A percentile compares a stretch with the other conserved stretches of the same genome.
phyloP scores from a whole-genome alignment of 2,113 vertebrate species.

The Cichladusa arquata region DNA sequence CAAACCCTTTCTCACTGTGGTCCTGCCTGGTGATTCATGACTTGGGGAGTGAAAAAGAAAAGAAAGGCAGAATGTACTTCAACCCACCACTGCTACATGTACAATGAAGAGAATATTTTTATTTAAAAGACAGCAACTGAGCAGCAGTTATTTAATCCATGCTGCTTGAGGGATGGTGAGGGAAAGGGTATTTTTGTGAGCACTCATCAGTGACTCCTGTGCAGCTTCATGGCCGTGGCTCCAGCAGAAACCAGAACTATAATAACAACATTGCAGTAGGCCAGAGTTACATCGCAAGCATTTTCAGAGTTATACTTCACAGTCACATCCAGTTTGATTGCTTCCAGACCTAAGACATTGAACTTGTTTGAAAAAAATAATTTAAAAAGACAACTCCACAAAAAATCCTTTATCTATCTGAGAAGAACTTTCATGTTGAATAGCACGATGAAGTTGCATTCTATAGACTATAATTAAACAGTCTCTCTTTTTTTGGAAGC shows the following conservation, averaged over 20 bases:
- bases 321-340: slow-evolving; percentile 52
- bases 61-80: slow-evolving; percentile 31
- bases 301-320: slow-evolving; percentile 42
- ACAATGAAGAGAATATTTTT: slow-evolving; percentile 64
- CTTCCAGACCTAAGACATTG: slow-evolving; percentile 62
- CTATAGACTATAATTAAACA: not conserved
- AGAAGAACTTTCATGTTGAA: slow-evolving; percentile 23
- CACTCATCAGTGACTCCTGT: not conserved
- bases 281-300: slow-evolving; percentile 22
- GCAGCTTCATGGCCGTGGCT: not conserved
- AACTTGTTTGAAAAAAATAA: not conserved
- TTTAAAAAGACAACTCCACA: not conserved
- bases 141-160: slow-evolving; percentile 66
- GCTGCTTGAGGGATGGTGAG: slow-evolving; percentile 57
- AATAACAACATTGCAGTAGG: slow-evolving; percentile 30
- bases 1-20: slow-evolving; percentile 30
- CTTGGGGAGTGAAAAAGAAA: slow-evolving; percentile 59
- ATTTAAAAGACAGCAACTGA: slow-evolving; percentile 67
- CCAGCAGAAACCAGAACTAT: slow-evolving; percentile 59
- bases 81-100: slow-evolving; percentile 23
- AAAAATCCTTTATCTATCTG: slow-evolving; percentile 15
- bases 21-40: slow-evolving; percentile 36
- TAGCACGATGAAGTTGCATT: not conserved
- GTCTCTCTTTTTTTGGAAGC: not conserved
- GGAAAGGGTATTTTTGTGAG: slow-evolving; percentile 67